Evolutionary conservation across 1,140 invertebrate species (phyloP).

Genomic region (Riptortus pedestris): DNA sequence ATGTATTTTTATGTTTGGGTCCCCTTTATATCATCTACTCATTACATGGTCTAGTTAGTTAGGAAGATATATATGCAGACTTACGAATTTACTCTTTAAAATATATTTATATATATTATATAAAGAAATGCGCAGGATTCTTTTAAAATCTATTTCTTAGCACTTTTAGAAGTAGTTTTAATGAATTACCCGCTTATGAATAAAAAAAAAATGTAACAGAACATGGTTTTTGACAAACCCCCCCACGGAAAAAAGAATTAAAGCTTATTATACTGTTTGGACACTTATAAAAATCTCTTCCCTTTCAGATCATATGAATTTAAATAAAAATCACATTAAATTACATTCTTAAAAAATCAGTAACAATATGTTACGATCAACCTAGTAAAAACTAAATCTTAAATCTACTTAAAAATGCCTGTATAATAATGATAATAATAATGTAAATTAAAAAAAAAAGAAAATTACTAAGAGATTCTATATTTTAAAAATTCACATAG

Average conservation of each 20-base stretch:
- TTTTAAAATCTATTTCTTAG: no score
- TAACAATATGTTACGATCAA: constrained; percentile 4
- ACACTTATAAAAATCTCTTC: constrained; percentile 4
- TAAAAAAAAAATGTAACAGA: no score
- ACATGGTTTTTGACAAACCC: no score
- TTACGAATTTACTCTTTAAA: constrained; percentile 8
- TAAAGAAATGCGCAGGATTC: neutral
- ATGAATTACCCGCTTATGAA: no score
- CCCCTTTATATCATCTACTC: constrained; percentile 4
- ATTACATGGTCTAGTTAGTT: constrained; percentile 1
- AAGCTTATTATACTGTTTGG: constrained; percentile 1
- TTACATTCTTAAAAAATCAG: constrained; percentile 5
- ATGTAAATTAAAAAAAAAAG: constrained; percentile 3
- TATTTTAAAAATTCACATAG: neutral
- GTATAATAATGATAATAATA: neutral
- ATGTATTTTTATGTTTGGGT: constrained; percentile 11
- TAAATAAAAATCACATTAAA: constrained; percentile 10
- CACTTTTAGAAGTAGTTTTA: no score
- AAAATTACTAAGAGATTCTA: constrained; percentile 16
- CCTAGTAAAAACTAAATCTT: constrained; percentile 3
- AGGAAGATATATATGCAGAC: constrained; percentile 17
- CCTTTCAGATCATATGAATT: constrained; percentile 15
- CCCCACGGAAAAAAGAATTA: neutral
- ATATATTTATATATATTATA: neutral
- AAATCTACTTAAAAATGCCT: neutral